Evolutionary conservation across 2,797 vertebrate genomes (phyloP), one percentile per base, ranked within the genome.

Genomic region (Dipus sagitta): DNA sequence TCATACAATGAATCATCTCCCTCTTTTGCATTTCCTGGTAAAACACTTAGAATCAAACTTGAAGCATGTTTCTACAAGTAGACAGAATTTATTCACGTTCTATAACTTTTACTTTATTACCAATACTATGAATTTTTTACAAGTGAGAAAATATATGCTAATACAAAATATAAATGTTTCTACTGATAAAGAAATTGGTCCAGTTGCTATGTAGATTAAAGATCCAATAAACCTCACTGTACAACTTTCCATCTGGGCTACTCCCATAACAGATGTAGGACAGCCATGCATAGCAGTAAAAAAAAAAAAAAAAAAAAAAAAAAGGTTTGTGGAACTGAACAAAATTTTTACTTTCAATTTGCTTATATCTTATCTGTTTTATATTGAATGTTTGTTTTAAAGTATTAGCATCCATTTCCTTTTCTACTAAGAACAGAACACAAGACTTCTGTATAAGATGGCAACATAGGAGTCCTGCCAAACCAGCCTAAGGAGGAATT

Each of bases 131-230:
- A 1, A 76, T 86, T 52, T 89, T 2, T 70, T 64, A 76, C 11
- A 93, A 72, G 2, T 84, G 3, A 93, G 34, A 86, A 89, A 88
- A 78, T 34, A 6, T 71, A 84, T n/a, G 32, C 67, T 86, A 90
- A 60, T 88, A 67, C 54, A 84, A 78, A 86, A 67, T 18, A 82
- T 80, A 30, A 89, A 80, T 72, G 0, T 4, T 72, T 88, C 67
- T 32, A 62, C 38, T 78, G 58, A 82, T 38, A 94, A 70, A 0
- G 7, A 6, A 81, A 64, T 42, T 38, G 14, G 14, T 74, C n/a
- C 87, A 28, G 2, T 13, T 64, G 14, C 38, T 75, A 20, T 86
- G 54, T 71, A 38, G 17, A 42, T 74, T 38, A 52, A 77, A 24
- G 7, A 18, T 21, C 2, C 3, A 70, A 4, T n/a, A 4, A 54